Conservation (phyloP, 2,113 vertebrate species). For the Beaufortia kweichowensis region DNA sequence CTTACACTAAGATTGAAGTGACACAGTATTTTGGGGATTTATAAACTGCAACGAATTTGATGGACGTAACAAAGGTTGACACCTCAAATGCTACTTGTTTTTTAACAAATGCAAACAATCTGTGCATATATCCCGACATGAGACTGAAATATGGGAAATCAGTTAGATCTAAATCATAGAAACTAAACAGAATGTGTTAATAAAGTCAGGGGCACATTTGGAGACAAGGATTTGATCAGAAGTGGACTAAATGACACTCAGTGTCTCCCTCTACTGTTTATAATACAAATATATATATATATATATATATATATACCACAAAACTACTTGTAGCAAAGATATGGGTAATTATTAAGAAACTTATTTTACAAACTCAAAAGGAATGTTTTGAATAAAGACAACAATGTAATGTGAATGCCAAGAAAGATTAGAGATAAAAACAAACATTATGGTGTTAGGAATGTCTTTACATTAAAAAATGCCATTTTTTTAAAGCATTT, state of each 20-base stretch:
- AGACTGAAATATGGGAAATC: too few relatives aligned
- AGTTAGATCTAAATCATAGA: too few relatives aligned
- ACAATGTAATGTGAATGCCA: too few relatives aligned
- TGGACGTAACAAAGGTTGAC: background rate
- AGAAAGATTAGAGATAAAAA: too few relatives aligned
- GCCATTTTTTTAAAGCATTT: too few relatives aligned
- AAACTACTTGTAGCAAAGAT: background rate
- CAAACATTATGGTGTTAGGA: too few relatives aligned
- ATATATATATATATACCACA: too few relatives aligned
- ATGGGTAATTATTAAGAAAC: background rate
- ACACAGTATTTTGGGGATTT: background rate
- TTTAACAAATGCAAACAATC: too few relatives aligned
- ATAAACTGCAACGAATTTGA: background rate
- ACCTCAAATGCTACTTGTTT: background rate
- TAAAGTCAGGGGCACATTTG: background rate
- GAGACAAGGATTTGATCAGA: background rate
- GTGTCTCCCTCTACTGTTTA: conserved; percentile 35
- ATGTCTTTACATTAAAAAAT: too few relatives aligned
- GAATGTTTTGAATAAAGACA: too few relatives aligned
- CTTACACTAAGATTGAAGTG: background rate
- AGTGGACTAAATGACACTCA: background rate
- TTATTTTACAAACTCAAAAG: too few relatives aligned
- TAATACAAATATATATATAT: background rate
- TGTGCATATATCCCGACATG: background rate
- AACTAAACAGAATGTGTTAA: too few relatives aligned